Evolutionary conservation across 1,140 invertebrate species (phyloP), one percentile per base, ranked within the genome.

Genomic region (Gonioctena quinquepunctata): DNA sequence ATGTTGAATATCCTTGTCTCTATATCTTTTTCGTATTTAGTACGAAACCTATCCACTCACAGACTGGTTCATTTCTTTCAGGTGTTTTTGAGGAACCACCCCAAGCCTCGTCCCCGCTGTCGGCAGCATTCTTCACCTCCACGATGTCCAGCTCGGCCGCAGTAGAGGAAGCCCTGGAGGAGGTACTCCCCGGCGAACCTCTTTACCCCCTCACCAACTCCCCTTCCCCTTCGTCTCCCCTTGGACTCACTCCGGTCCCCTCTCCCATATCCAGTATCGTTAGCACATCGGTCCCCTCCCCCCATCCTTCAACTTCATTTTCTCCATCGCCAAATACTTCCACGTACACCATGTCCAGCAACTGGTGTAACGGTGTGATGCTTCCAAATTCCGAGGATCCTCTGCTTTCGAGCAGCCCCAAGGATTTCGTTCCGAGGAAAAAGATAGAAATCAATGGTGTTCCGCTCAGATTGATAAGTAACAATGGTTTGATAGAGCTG

Each of bases 311-410:
- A 2, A 83, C 84, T 23, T 85, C 85, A 42, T 85, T 84, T 26
- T 81, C 81, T 21, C 69, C 86, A 0, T 74, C 77, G 1, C 59
- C 77, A 2, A 79, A 78, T 42, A 77, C 73, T 13, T 73, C 78
- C 1, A 83, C 77, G 3, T 87, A 85, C 69, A 84, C 85, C 1
- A 83, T 86, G 18, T 87, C 86, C 2, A 86, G 0, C 86, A 88
- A 76, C 84, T 87, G 63, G 83, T 85, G 0, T 79, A 91, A 2
- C 90, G 91, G 76, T 90, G 87, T 33, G 77, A 92, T 92, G 91
- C 92, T 94, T 91, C 88, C 92, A 5, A 94, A 94, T 79, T 94
- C 93, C 0, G 92, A 94, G 73, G 93, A 94, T 81, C 93, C 93
- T 0, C 78, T 94, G 1, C 78, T 94, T 16, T 94, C 92, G 0